phyloP scores from a whole-genome alignment of 1,140 invertebrate genomes.

The Pogonomyrmex barbatus region DNA sequence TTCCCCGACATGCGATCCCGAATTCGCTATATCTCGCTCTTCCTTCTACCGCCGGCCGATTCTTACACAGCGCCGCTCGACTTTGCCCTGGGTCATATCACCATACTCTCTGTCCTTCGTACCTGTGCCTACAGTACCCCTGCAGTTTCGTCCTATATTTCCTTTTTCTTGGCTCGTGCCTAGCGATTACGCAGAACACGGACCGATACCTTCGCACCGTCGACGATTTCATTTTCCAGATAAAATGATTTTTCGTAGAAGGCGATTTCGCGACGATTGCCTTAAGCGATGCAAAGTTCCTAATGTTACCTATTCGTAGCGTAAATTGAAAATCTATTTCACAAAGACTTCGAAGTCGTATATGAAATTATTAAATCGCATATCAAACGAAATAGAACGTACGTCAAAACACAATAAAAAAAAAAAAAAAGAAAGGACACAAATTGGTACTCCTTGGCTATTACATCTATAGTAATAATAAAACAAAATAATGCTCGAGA shows the following conservation, averaged over 20 bases:
- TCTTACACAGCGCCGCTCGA: slow-evolving; percentile 55
- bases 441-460: background rate
- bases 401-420: background rate
- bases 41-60: slow-evolving; percentile 34
- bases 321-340: background rate
- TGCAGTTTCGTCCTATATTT: background rate
- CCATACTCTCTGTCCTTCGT: slow-evolving; percentile 12
- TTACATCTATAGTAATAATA: background rate
- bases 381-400: background rate
- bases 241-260: slow-evolving; percentile 21
- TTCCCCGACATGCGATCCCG: slow-evolving; percentile 83
- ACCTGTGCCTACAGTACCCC: background rate
- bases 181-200: slow-evolving; percentile 7
- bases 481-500: background rate
- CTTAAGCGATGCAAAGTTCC: background rate
- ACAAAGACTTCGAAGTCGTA: background rate
- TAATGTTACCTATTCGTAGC: background rate
- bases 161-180: background rate
- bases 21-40: slow-evolving; percentile 60
- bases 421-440: background rate
- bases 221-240: background rate
- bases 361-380: background rate
- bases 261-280: background rate
- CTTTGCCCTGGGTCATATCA: slow-evolving; percentile 63
- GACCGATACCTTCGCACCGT: slow-evolving; percentile 18